Evolutionary conservation across 2,888 invertebrate genomes (phyloP).

Genomic region (Spilarctia lutea): DNA sequence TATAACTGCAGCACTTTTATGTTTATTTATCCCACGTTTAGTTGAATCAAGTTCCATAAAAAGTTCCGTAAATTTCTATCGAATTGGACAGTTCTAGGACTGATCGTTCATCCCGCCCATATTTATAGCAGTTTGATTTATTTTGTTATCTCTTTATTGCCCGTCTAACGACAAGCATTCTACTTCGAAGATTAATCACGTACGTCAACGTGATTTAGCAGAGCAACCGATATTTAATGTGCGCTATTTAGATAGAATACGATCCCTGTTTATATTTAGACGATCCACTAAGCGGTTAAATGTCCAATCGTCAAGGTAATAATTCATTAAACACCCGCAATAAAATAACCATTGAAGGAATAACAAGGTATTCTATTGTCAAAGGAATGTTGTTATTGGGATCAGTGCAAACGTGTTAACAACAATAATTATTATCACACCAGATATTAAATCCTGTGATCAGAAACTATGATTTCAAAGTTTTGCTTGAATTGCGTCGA

Average conservation of each 20-base stretch:
- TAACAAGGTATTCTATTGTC: slow-evolving; percentile 60
- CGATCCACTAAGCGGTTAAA: slow-evolving; percentile 71
- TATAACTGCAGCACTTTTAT: slow-evolving; percentile 73
- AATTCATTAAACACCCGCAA: slow-evolving; percentile 60
- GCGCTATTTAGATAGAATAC: slow-evolving; percentile 81
- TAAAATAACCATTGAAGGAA: slow-evolving; percentile 52
- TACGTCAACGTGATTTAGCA: slow-evolving; percentile 85
- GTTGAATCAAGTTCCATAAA: slow-evolving; percentile 76
- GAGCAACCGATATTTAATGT: slow-evolving; percentile 85
- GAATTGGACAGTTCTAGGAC: slow-evolving; percentile 77
- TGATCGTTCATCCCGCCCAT: slow-evolving; percentile 81
- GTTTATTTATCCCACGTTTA: slow-evolving; percentile 77
- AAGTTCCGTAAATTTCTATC: slow-evolving; percentile 80
- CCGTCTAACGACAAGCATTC: slow-evolving; percentile 84
- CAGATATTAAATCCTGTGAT: background rate
- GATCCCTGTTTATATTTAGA: slow-evolving; percentile 80
- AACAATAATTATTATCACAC: slow-evolving; percentile 5
- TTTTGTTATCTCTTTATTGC: slow-evolving; percentile 86
- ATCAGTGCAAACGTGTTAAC: slow-evolving; percentile 11
- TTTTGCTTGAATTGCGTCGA: too few relatives aligned
- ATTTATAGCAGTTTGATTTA: slow-evolving; percentile 86
- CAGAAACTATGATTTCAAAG: too few relatives aligned
- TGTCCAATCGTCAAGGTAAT: slow-evolving; percentile 71
- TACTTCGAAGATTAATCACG: slow-evolving; percentile 84
- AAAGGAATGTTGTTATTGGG: slow-evolving; percentile 24